Evolutionary conservation across 2,888 invertebrate genomes (phyloP).

Genomic region (Alcis repandata): DNA sequence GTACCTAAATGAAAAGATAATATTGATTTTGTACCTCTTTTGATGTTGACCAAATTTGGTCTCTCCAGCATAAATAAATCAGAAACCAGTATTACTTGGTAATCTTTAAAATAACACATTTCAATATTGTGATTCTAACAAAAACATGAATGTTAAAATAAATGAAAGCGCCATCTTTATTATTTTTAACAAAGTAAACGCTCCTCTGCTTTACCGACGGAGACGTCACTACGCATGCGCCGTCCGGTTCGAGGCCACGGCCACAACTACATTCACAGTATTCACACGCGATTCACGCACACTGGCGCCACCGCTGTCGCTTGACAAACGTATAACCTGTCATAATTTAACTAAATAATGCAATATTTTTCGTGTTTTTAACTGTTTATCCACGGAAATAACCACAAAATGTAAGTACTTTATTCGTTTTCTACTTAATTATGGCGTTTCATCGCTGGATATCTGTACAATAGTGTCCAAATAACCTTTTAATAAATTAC

Average conservation of each 20-base stretch:
- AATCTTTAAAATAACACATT: no score
- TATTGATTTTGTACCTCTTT: no score
- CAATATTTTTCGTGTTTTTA: slow-evolving; percentile 57
- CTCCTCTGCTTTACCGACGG: slow-evolving; percentile 67
- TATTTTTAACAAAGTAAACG: slow-evolving; percentile 25
- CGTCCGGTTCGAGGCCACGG: slow-evolving; percentile 72
- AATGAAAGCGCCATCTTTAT: slow-evolving; percentile 65
- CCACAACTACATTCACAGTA: slow-evolving; percentile 69
- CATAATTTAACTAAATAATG: slow-evolving; percentile 68
- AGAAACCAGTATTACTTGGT: no score
- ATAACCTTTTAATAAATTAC: slow-evolving; percentile 53
- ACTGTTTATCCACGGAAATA: slow-evolving; percentile 56
- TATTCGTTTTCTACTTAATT: slow-evolving; percentile 34
- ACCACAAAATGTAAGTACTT: slow-evolving; percentile 66
- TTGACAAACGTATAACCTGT: slow-evolving; percentile 69
- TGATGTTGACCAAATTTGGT: no score
- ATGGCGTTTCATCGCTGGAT: slow-evolving; percentile 27
- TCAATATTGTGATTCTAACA: not conserved
- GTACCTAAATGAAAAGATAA: no score
- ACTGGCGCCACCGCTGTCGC: slow-evolving; percentile 62
- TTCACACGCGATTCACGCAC: slow-evolving; percentile 64
- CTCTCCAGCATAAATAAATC: no score
- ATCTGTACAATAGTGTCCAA: slow-evolving; percentile 28
- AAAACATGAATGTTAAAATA: not conserved
- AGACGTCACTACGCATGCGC: slow-evolving; percentile 71